Base-by-base conservation (phyloP, 2,888 invertebrate genomes). In the Linnaemya tessellans region DNA sequence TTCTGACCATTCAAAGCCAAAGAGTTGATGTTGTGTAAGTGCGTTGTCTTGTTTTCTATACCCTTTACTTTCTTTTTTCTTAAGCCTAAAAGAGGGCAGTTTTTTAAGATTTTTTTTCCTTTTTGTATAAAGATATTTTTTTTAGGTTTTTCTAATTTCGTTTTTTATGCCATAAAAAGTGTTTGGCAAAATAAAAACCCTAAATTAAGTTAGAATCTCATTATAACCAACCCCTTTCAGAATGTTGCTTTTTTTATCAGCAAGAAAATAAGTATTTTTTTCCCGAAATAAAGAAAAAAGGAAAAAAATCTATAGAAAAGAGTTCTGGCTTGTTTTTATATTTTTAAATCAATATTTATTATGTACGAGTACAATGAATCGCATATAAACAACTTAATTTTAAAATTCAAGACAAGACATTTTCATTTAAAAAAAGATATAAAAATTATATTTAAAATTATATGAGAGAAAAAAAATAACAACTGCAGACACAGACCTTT, bases 131-230 rank as follows among this genome's bases (percentile, higher is more conserved):
- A 49, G 13, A 20, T 30, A 35, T 73, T 54, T 43, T 54, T 43
- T 70, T 41, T 35, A 3, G 3, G 41, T 54, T 73, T 74, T 74
- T 71, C 20, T 35, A 79, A 64, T 71, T 80, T 80, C 49, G 41
- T 65, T 67, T 71, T 70, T 70, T 51, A 18, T 51, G 9, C 15
- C 11, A 49, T 15, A 75, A 70, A 79, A 46, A 73, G 20, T 68
- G 22, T 56, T 51, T 49, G 56, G n/a, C n/a, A 58, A 75, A 75
- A 74, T n/a, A n/a, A 67, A 78, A 49, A n/a, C 35, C 75, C 35
- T 79, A 82, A 82, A 82, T 85, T 85, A 85, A 82, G 82, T 85
- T 82, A 82, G 79, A 85, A 82, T 85, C 85, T 82, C 85, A 82
- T 85, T 85, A 82, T 67, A 78, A 75, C 15, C 68, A 70, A 70